Conservation (phyloP, 2,888 invertebrate genomes). For the Caenorhabditis panamensis region DNA sequence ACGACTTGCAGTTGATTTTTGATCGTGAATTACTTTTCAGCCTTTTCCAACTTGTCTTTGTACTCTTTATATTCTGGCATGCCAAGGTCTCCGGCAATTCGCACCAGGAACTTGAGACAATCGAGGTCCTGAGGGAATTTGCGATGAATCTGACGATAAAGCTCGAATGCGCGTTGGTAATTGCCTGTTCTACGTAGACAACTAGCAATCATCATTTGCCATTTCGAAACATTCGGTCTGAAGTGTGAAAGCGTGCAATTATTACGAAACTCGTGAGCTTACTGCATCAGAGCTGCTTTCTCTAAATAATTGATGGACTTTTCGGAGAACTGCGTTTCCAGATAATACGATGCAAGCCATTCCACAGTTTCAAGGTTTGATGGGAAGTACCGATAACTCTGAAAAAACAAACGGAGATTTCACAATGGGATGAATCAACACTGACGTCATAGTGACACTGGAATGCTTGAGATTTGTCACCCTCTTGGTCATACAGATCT, state of each 20-base stretch:
- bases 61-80: constrained; percentile 89
- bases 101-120: constrained; percentile 92
- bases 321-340: constrained; percentile 91
- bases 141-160: constrained; percentile 90
- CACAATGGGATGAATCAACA: constrained; percentile 17
- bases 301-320: constrained; percentile 91
- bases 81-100: constrained; percentile 91
- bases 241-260: constrained; percentile 39
- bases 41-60: constrained; percentile 67
- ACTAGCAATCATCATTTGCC: constrained; percentile 89
- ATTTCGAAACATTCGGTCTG: constrained; percentile 88
- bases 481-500: constrained; percentile 90
- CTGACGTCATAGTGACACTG: constrained; percentile 88
- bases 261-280: constrained; percentile 54
- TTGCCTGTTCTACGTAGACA: constrained; percentile 88
- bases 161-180: constrained; percentile 89
- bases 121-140: constrained; percentile 95
- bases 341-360: constrained; percentile 92
- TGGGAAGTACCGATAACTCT: constrained; percentile 87
- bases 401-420: constrained; percentile 68
- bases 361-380: constrained; percentile 89
- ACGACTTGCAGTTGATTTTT: too few relatives aligned
- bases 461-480: constrained; percentile 92
- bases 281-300: constrained; percentile 87
- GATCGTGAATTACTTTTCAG: constrained; percentile 60